Conservation (phyloP, 2,888 invertebrate genomes). For the Scaeva pyrastri region DNA sequence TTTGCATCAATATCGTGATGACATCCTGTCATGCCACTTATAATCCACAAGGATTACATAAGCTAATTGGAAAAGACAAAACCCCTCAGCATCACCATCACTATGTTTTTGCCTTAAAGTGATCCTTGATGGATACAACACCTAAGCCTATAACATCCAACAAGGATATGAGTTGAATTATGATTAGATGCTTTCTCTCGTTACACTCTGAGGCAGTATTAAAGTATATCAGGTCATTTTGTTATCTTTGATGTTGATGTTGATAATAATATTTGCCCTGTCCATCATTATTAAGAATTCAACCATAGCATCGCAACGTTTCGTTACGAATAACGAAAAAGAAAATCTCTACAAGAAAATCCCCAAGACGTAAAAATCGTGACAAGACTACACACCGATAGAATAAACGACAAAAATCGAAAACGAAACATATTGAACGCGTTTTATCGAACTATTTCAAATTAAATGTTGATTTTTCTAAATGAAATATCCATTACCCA, state of each 20-base stretch:
- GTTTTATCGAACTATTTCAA: conserved; percentile 72
- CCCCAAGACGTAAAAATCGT: conserved; percentile 67
- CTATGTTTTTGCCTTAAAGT: conserved; percentile 23
- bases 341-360: conserved; percentile 59
- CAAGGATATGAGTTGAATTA: conserved; percentile 67
- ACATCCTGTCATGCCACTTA: conserved; percentile 11
- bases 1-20: neutral
- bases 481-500: conserved; percentile 74
- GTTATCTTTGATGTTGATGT: conserved; percentile 72
- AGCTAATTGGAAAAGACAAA: conserved; percentile 66
- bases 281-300: conserved; percentile 71
- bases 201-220: neutral
- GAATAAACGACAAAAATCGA: conserved; percentile 37
- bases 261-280: conserved; percentile 73
- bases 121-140: conserved; percentile 37
- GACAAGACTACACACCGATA: conserved; percentile 66
- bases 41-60: conserved; percentile 64
- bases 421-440: conserved; percentile 70
- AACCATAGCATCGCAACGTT: conserved; percentile 53
- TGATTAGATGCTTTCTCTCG: conserved; percentile 50
- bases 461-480: conserved; percentile 76
- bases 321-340: neutral
- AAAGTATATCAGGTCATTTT: conserved; percentile 56
- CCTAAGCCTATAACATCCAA: conserved; percentile 33
- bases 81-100: neutral